A percentile compares a stretch with the other conserved stretches of the same genome.
phyloP scores from a whole-genome alignment of 2,888 invertebrate species.

The Diaphora mendica region DNA sequence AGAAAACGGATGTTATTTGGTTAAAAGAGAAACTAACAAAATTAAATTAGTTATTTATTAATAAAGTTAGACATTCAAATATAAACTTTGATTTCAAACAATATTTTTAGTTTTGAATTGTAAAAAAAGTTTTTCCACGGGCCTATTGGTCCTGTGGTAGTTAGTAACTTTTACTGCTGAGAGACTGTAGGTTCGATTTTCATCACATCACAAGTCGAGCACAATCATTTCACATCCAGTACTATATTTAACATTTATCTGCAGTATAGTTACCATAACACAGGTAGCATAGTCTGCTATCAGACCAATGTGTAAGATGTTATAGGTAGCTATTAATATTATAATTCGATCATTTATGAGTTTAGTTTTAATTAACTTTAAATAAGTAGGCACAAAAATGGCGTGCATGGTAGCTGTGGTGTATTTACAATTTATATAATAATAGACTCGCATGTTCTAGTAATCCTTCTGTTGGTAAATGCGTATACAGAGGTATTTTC shows the following conservation, averaged over 20 bases:
- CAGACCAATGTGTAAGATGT: not conserved
- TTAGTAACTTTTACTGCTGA: too few species aligned
- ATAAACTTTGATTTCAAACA: not conserved
- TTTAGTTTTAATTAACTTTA: not conserved
- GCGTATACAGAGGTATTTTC: not conserved
- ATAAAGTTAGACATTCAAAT: slow-evolving; percentile 2
- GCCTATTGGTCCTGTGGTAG: too few species aligned
- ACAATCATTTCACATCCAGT: too few species aligned
- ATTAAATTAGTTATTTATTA: slow-evolving; percentile 2
- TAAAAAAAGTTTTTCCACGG: not conserved
- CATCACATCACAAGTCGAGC: not conserved
- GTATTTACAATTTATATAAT: not conserved
- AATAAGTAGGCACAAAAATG: not conserved
- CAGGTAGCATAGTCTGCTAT: not conserved
- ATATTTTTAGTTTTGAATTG: not conserved
- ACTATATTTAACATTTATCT: too few species aligned
- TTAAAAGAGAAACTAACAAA: not conserved
- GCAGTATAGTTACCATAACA: not conserved
- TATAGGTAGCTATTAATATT: too few species aligned
- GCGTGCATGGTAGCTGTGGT: not conserved
- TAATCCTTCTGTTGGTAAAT: not conserved
- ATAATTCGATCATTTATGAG: not conserved
- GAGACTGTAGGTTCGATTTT: not conserved
- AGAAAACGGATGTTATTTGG: not conserved
- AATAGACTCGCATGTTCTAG: not conserved